Evolutionary conservation across 2,888 invertebrate species (phyloP).

Genomic region (Melipona bicolor): DNA sequence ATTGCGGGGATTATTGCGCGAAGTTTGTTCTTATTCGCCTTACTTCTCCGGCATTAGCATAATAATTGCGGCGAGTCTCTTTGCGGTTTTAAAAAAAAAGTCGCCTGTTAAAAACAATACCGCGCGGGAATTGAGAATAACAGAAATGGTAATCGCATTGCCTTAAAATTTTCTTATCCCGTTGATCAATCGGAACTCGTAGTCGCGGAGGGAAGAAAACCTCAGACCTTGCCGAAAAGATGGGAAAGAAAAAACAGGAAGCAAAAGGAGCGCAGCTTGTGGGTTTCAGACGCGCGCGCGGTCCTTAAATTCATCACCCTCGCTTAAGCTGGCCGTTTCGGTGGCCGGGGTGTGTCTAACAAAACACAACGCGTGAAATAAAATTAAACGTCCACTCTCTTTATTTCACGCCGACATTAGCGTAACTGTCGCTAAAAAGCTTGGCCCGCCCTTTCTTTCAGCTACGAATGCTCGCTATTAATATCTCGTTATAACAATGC

Average conservation of each 20-base stretch:
- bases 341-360: background rate
- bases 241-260: background rate
- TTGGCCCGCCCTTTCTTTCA: background rate
- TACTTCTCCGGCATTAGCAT: background rate
- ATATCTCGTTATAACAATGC: slow-evolving; percentile 22
- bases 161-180: background rate
- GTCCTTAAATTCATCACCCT: background rate
- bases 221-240: background rate
- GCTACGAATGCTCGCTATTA: slow-evolving; percentile 20
- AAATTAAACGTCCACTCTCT: slow-evolving; percentile 6
- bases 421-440: slow-evolving; percentile 8
- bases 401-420: slow-evolving; percentile 12
- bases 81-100: background rate
- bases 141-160: background rate
- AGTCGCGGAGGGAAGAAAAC: background rate
- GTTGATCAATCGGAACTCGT: background rate
- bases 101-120: background rate
- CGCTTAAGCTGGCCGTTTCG: background rate
- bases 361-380: background rate
- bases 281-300: background rate
- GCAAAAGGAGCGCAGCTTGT: background rate
- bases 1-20: background rate
- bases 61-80: background rate
- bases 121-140: background rate
- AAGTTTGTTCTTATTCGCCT: background rate